Conservation (phyloP, 2,797 vertebrate genomes). For the Sitta carolinensis region DNA sequence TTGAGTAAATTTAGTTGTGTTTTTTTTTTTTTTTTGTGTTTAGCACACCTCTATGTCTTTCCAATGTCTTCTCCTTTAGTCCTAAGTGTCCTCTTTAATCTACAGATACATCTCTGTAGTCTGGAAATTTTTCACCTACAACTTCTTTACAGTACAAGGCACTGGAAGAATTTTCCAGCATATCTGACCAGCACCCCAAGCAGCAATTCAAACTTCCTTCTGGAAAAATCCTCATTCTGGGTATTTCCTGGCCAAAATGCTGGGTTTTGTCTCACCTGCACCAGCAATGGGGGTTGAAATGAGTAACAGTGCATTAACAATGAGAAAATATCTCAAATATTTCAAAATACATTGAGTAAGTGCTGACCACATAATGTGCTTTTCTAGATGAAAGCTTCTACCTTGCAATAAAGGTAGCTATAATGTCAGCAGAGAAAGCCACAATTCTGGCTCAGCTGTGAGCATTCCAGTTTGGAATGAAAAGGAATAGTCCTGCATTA, state of each 20-base stretch:
- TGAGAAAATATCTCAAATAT: neutral
- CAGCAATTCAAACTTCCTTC: neutral
- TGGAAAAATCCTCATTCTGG: neutral
- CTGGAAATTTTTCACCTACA: neutral
- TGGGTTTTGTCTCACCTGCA: neutral
- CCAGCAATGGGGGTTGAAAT: neutral
- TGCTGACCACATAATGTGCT: neutral
- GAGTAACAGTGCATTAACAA: neutral
- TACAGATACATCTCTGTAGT: neutral
- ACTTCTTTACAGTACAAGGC: neutral
- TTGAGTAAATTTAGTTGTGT: neutral
- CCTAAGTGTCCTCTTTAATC: neutral
- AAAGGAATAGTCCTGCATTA: neutral
- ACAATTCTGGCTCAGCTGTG: neutral
- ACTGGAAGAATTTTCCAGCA: conserved; percentile 1
- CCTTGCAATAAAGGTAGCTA: neutral
- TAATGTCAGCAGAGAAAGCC: neutral
- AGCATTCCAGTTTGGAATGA: neutral
- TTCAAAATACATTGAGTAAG: neutral
- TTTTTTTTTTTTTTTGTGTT: neutral
- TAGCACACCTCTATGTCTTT: neutral
- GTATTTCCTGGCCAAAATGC: neutral
- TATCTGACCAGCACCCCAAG: neutral
- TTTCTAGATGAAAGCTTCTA: neutral
- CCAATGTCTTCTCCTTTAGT: neutral